Conservation (phyloP, 2,797 vertebrate species). For the Acridotheres tristis region DNA sequence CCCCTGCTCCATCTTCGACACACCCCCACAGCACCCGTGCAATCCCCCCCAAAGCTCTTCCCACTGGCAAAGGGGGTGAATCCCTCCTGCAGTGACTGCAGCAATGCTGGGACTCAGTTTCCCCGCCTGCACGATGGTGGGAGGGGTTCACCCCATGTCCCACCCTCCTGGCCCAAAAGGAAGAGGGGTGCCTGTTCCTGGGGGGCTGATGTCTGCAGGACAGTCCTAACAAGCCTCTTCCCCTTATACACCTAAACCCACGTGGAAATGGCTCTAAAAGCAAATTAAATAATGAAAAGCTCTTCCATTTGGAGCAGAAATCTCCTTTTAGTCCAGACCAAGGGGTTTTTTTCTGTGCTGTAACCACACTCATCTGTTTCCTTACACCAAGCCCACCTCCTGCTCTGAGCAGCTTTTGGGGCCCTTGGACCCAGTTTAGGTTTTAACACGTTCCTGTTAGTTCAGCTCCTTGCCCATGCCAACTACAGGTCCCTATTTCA, state of each 20-base stretch:
- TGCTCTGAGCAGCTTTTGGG: neutral
- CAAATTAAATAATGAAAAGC: neutral
- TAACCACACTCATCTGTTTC: rapidly evolving
- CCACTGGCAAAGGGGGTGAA: neutral
- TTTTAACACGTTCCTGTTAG: rapidly evolving
- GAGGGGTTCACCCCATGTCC: neutral
- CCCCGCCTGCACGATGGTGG: neutral
- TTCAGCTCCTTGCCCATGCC: rapidly evolving
- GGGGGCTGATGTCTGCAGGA: neutral
- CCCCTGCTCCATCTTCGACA: neutral
- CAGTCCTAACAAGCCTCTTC: neutral
- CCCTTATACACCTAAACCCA: neutral
- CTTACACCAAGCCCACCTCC: neutral
- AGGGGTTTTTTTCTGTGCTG: rapidly evolving
- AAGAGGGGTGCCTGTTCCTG: neutral
- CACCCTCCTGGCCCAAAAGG: neutral
- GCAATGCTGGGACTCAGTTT: neutral
- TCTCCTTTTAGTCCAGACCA: neutral
- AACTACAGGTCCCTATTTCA: rapidly evolving
- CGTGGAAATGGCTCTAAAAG: neutral
- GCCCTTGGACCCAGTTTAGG: rapidly evolving
- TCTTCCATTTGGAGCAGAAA: neutral
- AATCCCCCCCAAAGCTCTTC: neutral
- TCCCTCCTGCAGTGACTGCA: neutral
- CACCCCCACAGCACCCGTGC: no score